Conservation (phyloP, 2,888 invertebrate genomes). For the Axea sp. region DNA sequence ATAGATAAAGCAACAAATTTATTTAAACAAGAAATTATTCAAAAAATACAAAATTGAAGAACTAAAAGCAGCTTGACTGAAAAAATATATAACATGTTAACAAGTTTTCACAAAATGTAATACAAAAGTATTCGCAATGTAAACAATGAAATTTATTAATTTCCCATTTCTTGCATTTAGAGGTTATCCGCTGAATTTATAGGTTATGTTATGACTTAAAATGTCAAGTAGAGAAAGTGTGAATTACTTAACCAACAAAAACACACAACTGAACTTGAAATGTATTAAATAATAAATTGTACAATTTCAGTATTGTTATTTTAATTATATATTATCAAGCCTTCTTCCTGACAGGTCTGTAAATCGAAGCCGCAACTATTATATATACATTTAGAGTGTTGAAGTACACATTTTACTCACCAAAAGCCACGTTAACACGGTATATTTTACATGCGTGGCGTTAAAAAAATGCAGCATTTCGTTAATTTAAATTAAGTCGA, state of each 20-base stretch:
- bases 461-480: constrained; percentile 75
- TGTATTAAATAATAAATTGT: no score
- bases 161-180: constrained; percentile 9
- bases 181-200: constrained; percentile 41
- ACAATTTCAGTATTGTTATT: no score
- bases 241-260: no score
- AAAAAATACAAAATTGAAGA: no score
- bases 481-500: constrained; percentile 71
- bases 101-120: no score
- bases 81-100: no score
- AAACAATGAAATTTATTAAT: not conserved
- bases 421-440: constrained; percentile 75
- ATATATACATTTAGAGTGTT: not conserved
- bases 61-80: no score
- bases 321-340: no score
- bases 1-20: constrained; percentile 55
- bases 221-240: no score
- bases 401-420: constrained; percentile 71
- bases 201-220: constrained; percentile 47
- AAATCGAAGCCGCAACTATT: constrained; percentile 8
- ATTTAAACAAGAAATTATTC: no score
- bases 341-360: constrained; percentile 12
- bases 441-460: constrained; percentile 72
- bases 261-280: no score
- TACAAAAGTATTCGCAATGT: no score